Base-by-base conservation (phyloP, 1,140 invertebrate species). In the Orussus abietinus region DNA sequence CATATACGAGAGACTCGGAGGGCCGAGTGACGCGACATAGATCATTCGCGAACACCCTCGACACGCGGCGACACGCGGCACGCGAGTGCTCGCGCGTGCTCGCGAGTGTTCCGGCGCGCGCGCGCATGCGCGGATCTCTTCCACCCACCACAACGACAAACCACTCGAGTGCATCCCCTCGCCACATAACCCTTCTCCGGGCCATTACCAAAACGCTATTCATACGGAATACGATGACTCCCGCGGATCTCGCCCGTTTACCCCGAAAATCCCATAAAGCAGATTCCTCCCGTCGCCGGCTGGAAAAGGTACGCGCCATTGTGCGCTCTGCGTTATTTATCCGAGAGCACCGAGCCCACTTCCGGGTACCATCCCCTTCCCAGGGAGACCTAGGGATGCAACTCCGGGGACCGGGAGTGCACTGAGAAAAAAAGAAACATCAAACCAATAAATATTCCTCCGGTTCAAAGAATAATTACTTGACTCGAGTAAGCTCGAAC, bases 61-160 rank as follows among this genome's bases (percentile, higher is more conserved):
- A 52, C 67, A 66, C 68, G 68, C 54, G 66, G 57, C 62, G 61
- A 59, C 66, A 66, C 67, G 67, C 69, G 67, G n/a, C 25, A 9
- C 2, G 25, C 25, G 25, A 28, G 25, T 3, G 10, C 10, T 12
- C 10, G 3, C 25, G 25, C 25, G 25, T n/a, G n/a, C n/a, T 3
- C 25, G 25, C 25, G 25, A 12, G 6, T 7, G 9, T 10, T 14
- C 3, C 31, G 31, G 12, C 10, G 12, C 31, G 31, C 7, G n/a
- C n/a, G n/a, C n/a, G n/a, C n/a, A n/a, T n/a, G n/a, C n/a, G n/a
- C n/a, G n/a, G n/a, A 17, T 11, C 22, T 25, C 6, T 62, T 59
- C 54, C 62, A 60, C 52, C 59, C 55, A 62, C 64, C 55, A 20
- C 64, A 59, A 57, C 55, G 58, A 64, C 61, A 60, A 68, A 57